A percentile compares a stretch with the other conserved stretches of the same genome.
Evolutionary conservation across 2,888 invertebrate species (phyloP).

Genomic region (Diaphora mendica): DNA sequence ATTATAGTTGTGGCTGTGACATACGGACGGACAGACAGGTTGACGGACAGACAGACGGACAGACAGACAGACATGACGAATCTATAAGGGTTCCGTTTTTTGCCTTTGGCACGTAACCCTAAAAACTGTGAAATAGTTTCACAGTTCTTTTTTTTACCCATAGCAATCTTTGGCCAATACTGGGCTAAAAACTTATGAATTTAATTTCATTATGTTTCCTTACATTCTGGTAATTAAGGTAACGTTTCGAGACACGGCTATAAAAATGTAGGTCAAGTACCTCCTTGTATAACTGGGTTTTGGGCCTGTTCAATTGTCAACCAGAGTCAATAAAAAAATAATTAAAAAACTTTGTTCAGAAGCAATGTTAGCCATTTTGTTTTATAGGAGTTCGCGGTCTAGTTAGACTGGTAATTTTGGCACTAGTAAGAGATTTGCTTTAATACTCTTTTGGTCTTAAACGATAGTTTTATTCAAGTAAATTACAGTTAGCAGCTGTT

Average conservation of each 20-base stretch:
- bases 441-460: background rate
- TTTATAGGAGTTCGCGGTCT: slow-evolving; percentile 9
- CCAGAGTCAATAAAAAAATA: slow-evolving; percentile 36
- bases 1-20: no score
- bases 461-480: slow-evolving; percentile 1
- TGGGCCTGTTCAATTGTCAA: slow-evolving; percentile 33
- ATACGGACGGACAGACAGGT: no score
- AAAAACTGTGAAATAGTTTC: background rate
- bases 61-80: no score
- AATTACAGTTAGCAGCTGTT: background rate
- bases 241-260: slow-evolving; percentile 24
- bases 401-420: background rate
- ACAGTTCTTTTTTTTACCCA: background rate
- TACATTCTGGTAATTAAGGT: background rate
- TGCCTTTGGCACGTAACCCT: no score
- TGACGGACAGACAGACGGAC: no score
- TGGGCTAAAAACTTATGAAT: background rate
- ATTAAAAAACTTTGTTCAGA: slow-evolving; percentile 35
- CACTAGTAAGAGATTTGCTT: slow-evolving; percentile 1
- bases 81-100: no score
- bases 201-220: slow-evolving; percentile 12
- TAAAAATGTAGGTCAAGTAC: slow-evolving; percentile 46
- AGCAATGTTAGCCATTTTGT: slow-evolving; percentile 6
- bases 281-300: slow-evolving; percentile 11
- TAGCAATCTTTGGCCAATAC: background rate